Evolutionary conservation across 92 coral and sea anemone genomes (phyloP), one percentile per base, ranked within the genome.

Genomic region (Epizoanthus scotinus): DNA sequence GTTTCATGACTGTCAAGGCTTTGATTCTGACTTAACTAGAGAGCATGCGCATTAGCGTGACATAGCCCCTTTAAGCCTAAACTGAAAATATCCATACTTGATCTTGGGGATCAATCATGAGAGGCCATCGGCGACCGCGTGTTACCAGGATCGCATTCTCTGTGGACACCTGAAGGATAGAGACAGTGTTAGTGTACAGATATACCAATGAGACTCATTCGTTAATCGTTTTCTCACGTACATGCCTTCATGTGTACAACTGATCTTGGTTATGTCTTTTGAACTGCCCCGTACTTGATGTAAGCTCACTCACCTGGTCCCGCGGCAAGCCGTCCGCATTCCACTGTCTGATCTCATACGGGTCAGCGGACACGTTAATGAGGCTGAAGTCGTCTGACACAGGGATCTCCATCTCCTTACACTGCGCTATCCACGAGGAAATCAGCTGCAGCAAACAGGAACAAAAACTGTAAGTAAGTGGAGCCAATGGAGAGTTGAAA

Each of bases 51-150:
- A n/a, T n/a, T n/a, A n/a, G n/a, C n/a, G n/a, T n/a, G n/a, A n/a
- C n/a, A n/a, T n/a, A n/a, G n/a, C n/a, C n/a, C n/a, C n/a, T n/a
- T n/a, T n/a, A n/a, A n/a, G 36, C 1, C 36, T 31, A 4, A 31
- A 1, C 40, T 34, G 40, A 1, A 34, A 0, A 34, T 34, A 34
- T 34, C 40, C 82, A 44, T 25, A 95, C 99, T 95, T 95, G 99
- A 59, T 96, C 99, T 82, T 96, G 99, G 8, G 99, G 99, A 47
- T 96, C 99, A 69, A 96, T 96, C 99, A 96, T 96, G 6, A 96
- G 84, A 2, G 99, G 99, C 99, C 99, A 96, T 28, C 99, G 93
- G 13, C 99, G 92, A 28, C 98, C 97, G 24, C 97, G 77, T 2
- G 93, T 96, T 31, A 96, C 99, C 21, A 96, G 84, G 31, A 96